Base-by-base conservation (phyloP, 2,113 vertebrate species). In the Columba janthina region DNA sequence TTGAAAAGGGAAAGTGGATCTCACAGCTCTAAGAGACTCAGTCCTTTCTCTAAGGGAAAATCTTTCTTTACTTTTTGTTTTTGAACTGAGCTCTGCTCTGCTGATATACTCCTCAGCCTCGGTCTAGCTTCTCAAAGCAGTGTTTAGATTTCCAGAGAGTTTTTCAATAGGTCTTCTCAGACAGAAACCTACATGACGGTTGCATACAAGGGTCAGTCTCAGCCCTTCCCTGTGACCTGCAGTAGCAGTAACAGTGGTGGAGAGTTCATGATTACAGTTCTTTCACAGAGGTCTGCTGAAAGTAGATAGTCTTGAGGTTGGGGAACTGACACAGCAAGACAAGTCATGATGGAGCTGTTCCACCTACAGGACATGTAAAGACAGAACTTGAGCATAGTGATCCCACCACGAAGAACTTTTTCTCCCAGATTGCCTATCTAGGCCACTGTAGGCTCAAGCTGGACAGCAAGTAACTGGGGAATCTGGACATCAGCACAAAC, bases 331-430 rank as follows among this genome's bases (percentile, higher is more conserved):
- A 72, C 10, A 50, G 6, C 22, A 79, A 36, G 38, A 64, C 31
- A 81, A 81, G 16, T 75, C 17, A 42, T n/a, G n/a, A 7, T 0
- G 1, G 1, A n/a, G 12, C 10, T 28, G 2, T n/a, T n/a, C 12
- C 15, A 17, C 22, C 36, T 74, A n/a, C 36, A 58, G 69, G 28
- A 46, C 18, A 11, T 4, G 4, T 42, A 15, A 60, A 58, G 28
- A 31, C 8, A 81, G 46, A 70, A 46, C 8, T 26, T 62, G 51
- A 73, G 7, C 13, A 6, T 13, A 40, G 31, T 1, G 0, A 61
- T 5, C 4, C 36, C 24, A 53, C 14, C 24, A 15, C 7, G 9
- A 80, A 34, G 38, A 83, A 10, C 4, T 53, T 79, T 25, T 46
- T 53, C 17, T 79, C 32, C 10, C 25, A 70, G 0, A 1, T 40